Evolutionary conservation across 2,797 vertebrate genomes (phyloP).

Genomic region (Eremophila alpestris): DNA sequence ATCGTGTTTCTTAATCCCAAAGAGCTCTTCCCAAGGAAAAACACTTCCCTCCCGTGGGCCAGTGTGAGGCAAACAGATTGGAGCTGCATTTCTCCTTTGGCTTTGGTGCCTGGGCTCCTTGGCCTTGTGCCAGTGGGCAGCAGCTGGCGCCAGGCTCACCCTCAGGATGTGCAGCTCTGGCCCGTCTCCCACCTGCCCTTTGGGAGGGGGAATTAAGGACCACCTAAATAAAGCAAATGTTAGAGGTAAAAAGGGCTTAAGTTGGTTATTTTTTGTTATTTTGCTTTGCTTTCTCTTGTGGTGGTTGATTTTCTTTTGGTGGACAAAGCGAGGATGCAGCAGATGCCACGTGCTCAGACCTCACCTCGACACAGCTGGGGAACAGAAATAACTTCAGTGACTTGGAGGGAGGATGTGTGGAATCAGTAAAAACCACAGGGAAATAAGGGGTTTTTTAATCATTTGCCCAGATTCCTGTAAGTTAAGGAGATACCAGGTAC

Average conservation of each 20-base stretch:
- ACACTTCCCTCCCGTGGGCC: neutral
- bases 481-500: neutral
- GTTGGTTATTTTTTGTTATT: neutral
- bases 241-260: neutral
- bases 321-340: neutral
- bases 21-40: neutral
- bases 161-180: fast-evolving
- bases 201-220: neutral
- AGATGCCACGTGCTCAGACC: neutral
- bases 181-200: neutral
- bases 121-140: fast-evolving
- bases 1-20: neutral
- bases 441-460: neutral
- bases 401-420: neutral
- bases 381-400: neutral
- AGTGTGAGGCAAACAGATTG: neutral
- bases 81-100: neutral
- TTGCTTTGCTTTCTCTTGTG: neutral
- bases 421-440: neutral
- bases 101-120: neutral
- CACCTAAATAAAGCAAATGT: neutral
- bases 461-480: neutral
- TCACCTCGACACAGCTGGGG: neutral
- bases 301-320: neutral
- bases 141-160: neutral